Conservation (phyloP, 2,113 vertebrate species). For the Ia io region DNA sequence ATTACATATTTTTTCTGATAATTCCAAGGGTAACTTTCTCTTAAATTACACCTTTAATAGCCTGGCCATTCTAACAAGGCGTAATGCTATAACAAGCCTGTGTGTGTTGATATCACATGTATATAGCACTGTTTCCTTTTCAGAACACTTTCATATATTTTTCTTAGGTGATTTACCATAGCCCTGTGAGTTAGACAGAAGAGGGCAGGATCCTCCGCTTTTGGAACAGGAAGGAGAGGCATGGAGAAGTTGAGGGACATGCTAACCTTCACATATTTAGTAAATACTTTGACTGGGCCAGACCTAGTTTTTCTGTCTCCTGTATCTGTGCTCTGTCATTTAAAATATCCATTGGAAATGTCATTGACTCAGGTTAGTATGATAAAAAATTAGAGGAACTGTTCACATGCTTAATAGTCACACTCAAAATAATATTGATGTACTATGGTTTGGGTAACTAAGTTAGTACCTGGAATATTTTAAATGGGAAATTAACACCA, state of each 20-base stretch:
- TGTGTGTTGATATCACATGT: not conserved
- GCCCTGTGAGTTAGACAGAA: not conserved
- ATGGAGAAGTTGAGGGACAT: not conserved
- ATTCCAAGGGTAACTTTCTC: not conserved
- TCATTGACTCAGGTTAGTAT: not conserved
- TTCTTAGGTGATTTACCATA: not conserved
- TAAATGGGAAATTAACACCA: not conserved
- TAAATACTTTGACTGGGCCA: not conserved
- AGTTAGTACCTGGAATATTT: slow-evolving; percentile 39
- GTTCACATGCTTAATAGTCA: not conserved
- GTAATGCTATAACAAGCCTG: not conserved
- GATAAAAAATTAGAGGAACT: slow-evolving; percentile 9
- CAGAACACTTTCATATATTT: not conserved
- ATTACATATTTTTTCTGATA: not conserved
- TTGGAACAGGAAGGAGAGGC: not conserved
- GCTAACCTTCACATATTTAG: not conserved
- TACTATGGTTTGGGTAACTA: not conserved
- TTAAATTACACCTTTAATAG: not conserved
- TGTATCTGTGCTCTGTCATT: not conserved
- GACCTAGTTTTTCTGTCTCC: not conserved
- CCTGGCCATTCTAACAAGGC: not conserved
- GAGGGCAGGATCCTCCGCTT: not conserved
- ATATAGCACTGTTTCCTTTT: not conserved
- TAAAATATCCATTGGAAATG: not conserved
- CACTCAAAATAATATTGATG: not conserved